Evolutionary conservation across 2,888 invertebrate genomes (phyloP).

Genomic region (Hirtodrosophila alboralis): DNA sequence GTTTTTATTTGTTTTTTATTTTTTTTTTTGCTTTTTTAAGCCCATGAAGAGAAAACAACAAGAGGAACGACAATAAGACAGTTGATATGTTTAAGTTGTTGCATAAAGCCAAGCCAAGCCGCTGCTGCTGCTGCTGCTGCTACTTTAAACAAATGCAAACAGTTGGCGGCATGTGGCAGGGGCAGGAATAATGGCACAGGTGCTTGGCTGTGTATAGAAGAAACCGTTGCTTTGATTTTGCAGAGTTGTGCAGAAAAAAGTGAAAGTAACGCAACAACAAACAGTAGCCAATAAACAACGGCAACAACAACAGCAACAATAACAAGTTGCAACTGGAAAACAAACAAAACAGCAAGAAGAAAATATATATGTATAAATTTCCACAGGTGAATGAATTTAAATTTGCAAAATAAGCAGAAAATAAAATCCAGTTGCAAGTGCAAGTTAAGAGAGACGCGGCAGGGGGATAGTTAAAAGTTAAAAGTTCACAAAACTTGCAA

Average conservation of each 20-base stretch:
- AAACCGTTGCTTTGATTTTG: conserved; percentile 70
- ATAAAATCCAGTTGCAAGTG: conserved; percentile 50
- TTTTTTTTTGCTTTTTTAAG: no score
- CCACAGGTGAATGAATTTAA: conserved; percentile 78
- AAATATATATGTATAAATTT: conserved; percentile 55
- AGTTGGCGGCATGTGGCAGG: conserved; percentile 20
- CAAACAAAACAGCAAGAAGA: conserved; percentile 30
- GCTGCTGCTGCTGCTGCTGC: conserved; percentile 39
- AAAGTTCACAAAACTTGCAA: conserved; percentile 63
- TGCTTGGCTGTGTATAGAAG: conserved; percentile 52
- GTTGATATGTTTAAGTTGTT: conserved; percentile 73
- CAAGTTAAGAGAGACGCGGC: not conserved
- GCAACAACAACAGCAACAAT: conserved; percentile 37
- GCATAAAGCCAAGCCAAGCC: conserved; percentile 64
- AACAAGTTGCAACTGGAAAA: conserved; percentile 35
- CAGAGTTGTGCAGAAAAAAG: conserved; percentile 60
- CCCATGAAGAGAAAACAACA: conserved; percentile 23
- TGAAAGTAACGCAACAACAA: conserved; percentile 70
- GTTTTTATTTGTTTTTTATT: no score
- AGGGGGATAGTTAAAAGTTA: conserved; percentile 37
- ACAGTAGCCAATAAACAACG: conserved; percentile 72
- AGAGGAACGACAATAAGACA: conserved; percentile 54
- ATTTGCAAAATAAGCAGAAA: conserved; percentile 46
- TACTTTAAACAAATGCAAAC: conserved; percentile 56
- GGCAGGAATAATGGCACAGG: conserved; percentile 7